phyloP scores from a whole-genome alignment of 2,113 vertebrate genomes.

The Neopipo cinnamomea region DNA sequence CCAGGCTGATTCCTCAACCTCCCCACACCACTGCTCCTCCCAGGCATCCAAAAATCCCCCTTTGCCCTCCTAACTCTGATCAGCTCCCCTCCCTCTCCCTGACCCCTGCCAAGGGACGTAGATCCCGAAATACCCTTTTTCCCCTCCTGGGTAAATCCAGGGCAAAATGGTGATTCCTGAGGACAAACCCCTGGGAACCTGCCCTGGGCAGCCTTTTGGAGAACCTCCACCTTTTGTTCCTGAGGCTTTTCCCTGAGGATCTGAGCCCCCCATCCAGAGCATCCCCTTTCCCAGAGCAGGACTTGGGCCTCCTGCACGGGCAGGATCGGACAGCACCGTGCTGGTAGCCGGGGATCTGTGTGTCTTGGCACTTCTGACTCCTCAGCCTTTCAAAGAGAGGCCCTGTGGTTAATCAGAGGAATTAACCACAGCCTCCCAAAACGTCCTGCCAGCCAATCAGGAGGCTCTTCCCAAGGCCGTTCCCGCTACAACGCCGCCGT shows the following conservation, averaged over 20 bases:
- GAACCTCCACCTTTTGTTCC: background rate
- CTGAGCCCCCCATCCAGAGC: background rate
- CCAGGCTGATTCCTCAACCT: background rate
- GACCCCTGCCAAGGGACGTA: background rate
- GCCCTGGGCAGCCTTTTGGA: background rate
- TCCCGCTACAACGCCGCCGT: background rate
- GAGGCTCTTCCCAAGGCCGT: background rate
- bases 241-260: background rate
- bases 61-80: background rate
- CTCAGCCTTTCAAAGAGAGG: background rate
- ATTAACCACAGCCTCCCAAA: background rate
- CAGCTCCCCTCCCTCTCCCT: too few species aligned
- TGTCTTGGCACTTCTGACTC: background rate
- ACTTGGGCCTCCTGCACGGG: background rate
- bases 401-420: constrained; percentile 2
- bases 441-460: background rate
- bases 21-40: too few species aligned
- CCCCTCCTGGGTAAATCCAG: background rate
- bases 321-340: background rate
- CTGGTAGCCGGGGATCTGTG: background rate
- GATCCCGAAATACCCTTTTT: background rate
- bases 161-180: background rate
- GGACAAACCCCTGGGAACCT: background rate
- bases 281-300: background rate
- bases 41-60: background rate